Base-by-base conservation (phyloP, 2,888 invertebrate species). In the Pterostichus niger region DNA sequence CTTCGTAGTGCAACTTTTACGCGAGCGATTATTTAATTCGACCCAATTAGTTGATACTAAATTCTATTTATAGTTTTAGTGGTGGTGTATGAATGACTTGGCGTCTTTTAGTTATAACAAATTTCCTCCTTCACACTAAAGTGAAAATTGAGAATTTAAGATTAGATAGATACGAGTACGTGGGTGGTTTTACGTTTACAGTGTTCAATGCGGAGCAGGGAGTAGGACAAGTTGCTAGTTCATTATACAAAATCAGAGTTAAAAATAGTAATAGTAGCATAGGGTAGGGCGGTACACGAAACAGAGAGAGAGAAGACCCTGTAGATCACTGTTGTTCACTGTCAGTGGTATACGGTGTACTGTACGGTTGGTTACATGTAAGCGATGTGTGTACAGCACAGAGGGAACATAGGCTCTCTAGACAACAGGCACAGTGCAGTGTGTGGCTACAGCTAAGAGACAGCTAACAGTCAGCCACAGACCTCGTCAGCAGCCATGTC, bases 401-500 rank as follows among this genome's bases (percentile, higher is more conserved):
- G 46, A 77, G 79, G 64, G 77, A 33, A 68, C 33, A 80, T 46
- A 80, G 80, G 52, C 68, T 71, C 81, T 81, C 71, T 81, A 81
- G 81, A 73, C 71, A 80, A 81, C 81, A 81, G 81, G 81, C 81
- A 81, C 71, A 81, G 81, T 81, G 81, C 81, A 81, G 81, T 79
- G 79, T 79, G 79, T 81, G 81, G 81, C 81, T 81, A 81, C 81
- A 73, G 81, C 81, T 81, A 81, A 81, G 15, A 80, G 73, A 81
- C 81, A 81, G 81, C 81, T 81, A 81, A 81, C 81, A 81, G 81
- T 81, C 81, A 81, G 71, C 81, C 79, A 83, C 83, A 80, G 79
- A 83, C 83, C 83, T 83, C 83, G 68, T 89, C 90, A 88, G 88
- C 88, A 88, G 89, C 90, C 86, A 90, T 89, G 91, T 94, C 94